phyloP scores from a whole-genome alignment of 2,113 vertebrate genomes.

The Machaerirhynchus nigripectus region DNA sequence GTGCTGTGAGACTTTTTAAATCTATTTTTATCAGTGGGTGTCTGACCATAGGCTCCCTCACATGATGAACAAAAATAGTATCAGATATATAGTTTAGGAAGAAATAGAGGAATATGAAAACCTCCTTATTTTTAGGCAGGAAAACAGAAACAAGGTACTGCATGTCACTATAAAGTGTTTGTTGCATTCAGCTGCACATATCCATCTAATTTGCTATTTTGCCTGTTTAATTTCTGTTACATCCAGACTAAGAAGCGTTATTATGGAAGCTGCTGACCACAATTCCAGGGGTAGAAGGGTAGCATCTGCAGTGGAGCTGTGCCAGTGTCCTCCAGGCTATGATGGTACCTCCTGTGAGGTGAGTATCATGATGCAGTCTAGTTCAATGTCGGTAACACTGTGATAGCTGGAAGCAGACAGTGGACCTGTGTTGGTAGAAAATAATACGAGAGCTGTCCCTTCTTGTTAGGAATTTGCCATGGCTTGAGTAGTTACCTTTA shows the following conservation, averaged over 20 bases:
- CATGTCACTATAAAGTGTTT: neutral
- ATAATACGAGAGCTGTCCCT: neutral
- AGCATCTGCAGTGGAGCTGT: constrained; percentile 79
- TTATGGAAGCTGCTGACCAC: constrained; percentile 74
- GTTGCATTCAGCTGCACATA: neutral
- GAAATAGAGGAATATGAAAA: neutral
- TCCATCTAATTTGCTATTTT: neutral
- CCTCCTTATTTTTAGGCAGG: neutral
- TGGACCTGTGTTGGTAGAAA: neutral
- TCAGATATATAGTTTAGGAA: neutral
- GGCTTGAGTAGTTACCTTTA: neutral
- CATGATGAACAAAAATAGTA: neutral
- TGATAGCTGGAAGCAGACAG: neutral
- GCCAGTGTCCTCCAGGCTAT: constrained; percentile 81
- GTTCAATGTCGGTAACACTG: neutral
- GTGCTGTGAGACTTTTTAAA: neutral
- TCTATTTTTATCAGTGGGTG: neutral
- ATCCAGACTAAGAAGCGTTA: constrained; percentile 68
- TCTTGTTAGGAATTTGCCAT: neutral
- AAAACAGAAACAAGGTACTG: neutral
- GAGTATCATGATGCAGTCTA: constrained; percentile 1
- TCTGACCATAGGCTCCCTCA: neutral
- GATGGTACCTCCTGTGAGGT: constrained; percentile 86
- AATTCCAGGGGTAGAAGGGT: constrained; percentile 32
- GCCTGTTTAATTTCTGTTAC: neutral